phyloP scores from a whole-genome alignment of 2,888 invertebrate genomes.

The Subacronicta megacephala region DNA sequence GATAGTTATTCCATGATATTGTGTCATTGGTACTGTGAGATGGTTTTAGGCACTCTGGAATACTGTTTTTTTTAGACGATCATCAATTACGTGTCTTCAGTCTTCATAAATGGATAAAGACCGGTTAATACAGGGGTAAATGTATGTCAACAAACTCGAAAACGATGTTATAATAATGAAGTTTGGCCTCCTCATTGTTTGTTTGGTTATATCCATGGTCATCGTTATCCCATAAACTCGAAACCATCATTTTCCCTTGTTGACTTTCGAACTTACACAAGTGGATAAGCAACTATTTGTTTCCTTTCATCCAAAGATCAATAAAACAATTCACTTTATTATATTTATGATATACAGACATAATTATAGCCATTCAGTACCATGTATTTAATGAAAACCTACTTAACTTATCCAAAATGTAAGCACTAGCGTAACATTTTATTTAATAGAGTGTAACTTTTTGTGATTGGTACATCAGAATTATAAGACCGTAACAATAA shows the following conservation, averaged over 20 bases:
- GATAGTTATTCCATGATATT: too few species aligned
- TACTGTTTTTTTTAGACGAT: background rate
- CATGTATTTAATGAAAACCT: background rate
- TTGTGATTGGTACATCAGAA: slow-evolving; percentile 21
- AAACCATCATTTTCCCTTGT: slow-evolving; percentile 25
- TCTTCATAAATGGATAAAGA: slow-evolving; percentile 1
- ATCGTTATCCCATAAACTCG: slow-evolving; percentile 38
- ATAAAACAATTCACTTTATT: background rate
- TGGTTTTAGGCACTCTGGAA: too few species aligned
- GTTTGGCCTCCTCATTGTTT: slow-evolving; percentile 38
- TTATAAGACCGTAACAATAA: slow-evolving; percentile 45
- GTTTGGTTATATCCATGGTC: slow-evolving; percentile 35
- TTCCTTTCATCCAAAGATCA: slow-evolving; percentile 9
- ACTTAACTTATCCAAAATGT: slow-evolving; percentile 1
- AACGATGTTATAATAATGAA: slow-evolving; percentile 37
- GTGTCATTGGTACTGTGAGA: too few species aligned
- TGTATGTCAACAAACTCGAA: slow-evolving; percentile 36
- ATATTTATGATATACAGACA: background rate
- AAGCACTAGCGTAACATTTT: slow-evolving; percentile 16
- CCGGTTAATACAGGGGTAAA: slow-evolving; percentile 25
- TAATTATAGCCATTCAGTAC: background rate
- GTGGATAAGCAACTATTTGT: slow-evolving; percentile 22
- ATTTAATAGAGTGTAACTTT: slow-evolving; percentile 12
- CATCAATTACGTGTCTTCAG: background rate
- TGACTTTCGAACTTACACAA: slow-evolving; percentile 36